phyloP scores from a whole-genome alignment of 2,113 vertebrate genomes.

The Butorides virescens region DNA sequence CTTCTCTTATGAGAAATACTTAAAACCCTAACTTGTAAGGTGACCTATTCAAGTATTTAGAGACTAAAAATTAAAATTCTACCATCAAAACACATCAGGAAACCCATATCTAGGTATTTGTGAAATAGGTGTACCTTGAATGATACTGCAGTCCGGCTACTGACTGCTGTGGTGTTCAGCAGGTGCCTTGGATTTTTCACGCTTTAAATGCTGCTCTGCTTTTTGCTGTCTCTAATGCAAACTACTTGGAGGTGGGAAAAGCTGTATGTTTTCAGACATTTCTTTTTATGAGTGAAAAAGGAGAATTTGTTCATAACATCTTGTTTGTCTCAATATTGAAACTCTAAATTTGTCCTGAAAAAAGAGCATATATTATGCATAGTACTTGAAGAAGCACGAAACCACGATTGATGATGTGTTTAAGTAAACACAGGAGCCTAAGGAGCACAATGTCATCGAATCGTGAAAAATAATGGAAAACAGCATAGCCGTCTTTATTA shows the following conservation, averaged over 20 bases:
- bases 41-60: background rate
- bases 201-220: background rate
- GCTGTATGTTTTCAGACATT: background rate
- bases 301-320: background rate
- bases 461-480: slow-evolving; percentile 39
- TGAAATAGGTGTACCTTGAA: background rate
- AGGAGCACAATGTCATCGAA: slow-evolving; percentile 43
- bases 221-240: background rate
- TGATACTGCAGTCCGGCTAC: background rate
- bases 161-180: slow-evolving; percentile 6
- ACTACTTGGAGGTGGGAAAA: background rate
- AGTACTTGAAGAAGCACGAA: background rate
- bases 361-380: background rate
- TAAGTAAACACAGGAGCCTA: slow-evolving; percentile 53
- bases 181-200: background rate
- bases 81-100: background rate
- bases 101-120: background rate
- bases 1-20: background rate
- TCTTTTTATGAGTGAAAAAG: background rate
- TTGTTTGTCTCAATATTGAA: background rate
- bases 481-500: background rate
- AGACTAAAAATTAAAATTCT: background rate
- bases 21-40: background rate
- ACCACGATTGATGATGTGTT: slow-evolving; percentile 26
- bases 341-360: background rate